Evolutionary conservation across 2,797 vertebrate species (phyloP).

Genomic region (Denticeps clupeoides): DNA sequence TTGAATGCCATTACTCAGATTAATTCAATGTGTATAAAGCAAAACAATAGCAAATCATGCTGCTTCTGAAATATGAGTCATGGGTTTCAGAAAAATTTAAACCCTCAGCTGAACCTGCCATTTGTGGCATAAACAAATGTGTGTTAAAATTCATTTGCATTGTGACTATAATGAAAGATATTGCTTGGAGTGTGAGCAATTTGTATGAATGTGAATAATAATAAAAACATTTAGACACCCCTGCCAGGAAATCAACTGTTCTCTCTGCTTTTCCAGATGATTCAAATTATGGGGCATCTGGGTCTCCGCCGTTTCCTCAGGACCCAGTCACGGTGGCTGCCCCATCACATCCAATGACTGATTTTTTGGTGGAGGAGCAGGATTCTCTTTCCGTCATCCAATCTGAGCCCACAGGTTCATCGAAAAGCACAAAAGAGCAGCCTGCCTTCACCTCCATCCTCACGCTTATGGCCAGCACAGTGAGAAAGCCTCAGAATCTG

Average conservation of each 20-base stretch:
- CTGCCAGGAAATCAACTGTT: constrained; percentile 1
- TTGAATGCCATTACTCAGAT: no score
- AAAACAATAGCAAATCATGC: no score
- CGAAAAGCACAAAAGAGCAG: constrained; percentile 41
- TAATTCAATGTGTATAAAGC: no score
- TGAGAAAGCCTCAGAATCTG: constrained; percentile 45
- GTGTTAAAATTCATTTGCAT: neutral
- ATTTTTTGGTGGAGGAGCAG: constrained; percentile 59
- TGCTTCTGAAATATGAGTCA: no score
- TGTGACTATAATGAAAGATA: neutral
- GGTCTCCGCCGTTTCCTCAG: constrained; percentile 51
- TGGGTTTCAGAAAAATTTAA: no score
- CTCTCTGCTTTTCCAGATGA: constrained; percentile 47
- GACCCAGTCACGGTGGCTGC: constrained; percentile 51
- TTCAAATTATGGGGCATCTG: constrained; percentile 54
- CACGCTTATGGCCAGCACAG: constrained; percentile 53
- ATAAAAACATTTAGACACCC: no score
- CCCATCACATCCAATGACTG: constrained; percentile 55
- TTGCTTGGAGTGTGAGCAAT: neutral
- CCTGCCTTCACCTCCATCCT: constrained; percentile 59
- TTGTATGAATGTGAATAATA: no score
- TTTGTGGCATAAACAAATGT: no score
- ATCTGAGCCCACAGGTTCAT: constrained; percentile 36
- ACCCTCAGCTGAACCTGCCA: no score
- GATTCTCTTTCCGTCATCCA: constrained; percentile 56